Conservation (phyloP, 2,113 vertebrate genomes). For the Neotoma lepida region DNA sequence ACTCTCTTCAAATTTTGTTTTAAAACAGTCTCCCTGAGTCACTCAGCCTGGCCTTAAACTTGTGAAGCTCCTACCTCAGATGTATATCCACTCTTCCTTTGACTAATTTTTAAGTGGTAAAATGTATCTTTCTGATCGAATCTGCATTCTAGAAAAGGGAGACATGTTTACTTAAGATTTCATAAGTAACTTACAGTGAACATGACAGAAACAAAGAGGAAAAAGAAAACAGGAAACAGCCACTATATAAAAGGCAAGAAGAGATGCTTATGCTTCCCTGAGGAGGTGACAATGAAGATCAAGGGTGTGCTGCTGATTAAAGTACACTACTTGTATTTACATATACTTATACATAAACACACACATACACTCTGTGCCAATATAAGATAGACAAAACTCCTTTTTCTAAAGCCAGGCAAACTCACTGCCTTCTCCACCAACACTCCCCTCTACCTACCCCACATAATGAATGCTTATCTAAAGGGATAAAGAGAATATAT, state of each 20-base stretch:
- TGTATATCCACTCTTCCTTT: background rate
- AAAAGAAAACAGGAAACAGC: background rate
- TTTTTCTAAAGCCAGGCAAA: background rate
- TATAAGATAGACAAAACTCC: background rate
- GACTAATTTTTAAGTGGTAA: background rate
- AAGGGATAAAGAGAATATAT: background rate
- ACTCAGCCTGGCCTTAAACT: background rate
- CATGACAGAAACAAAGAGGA: background rate
- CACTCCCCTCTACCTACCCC: too few species aligned
- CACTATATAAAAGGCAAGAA: background rate
- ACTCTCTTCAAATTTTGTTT: background rate
- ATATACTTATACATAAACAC: background rate
- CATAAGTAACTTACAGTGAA: background rate
- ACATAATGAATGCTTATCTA: too few species aligned
- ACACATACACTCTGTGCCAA: background rate
- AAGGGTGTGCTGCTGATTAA: background rate
- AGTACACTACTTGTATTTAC: too few species aligned
- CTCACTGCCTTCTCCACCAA: background rate
- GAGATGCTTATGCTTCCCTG: background rate
- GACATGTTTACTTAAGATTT: background rate
- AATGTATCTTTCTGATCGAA: background rate
- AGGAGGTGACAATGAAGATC: background rate
- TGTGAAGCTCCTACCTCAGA: too few species aligned
- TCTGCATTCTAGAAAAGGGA: background rate
- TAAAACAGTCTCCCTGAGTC: background rate